These are phyloP conservation scores for Malurus alboscapulatus DNA, from an alignment of 2,113 vertebrate genomes.

Conservation along the genomic window DNA sequence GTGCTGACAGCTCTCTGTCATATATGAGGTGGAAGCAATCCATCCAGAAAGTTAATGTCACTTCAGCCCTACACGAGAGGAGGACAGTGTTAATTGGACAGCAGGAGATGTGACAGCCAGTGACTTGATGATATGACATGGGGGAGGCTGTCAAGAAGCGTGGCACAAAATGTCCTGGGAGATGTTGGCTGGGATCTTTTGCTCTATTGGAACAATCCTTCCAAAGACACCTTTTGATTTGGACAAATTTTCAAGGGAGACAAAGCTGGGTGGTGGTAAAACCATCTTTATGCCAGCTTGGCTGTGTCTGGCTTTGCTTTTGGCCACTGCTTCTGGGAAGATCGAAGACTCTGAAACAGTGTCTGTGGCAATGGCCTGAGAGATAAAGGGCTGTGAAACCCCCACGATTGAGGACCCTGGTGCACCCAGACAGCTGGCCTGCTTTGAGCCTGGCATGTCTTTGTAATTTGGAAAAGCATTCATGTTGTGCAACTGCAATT, in stretches of 20 bases:
- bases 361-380: not conserved
- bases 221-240: not conserved
- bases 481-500: no score
- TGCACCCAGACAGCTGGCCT: no score
- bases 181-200: not conserved
- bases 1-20: not conserved
- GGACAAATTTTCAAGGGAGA: not conserved
- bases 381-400: not conserved
- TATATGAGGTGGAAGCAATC: not conserved
- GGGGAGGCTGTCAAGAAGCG: not conserved
- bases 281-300: not conserved
- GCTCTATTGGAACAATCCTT: not conserved
- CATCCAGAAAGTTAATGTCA: not conserved
- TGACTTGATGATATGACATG: not conserved
- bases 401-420: accelerated
- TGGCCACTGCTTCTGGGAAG: not conserved
- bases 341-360: not conserved
- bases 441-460: no score
- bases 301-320: not conserved
- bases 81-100: not conserved
- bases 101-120: not conserved
- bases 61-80: not conserved
- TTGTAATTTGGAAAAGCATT: no score
- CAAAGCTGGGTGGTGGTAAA: not conserved
- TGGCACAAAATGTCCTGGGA: not conserved